Evolutionary conservation across 2,797 vertebrate species (phyloP).

Genomic region (Helarctos malayanus): DNA sequence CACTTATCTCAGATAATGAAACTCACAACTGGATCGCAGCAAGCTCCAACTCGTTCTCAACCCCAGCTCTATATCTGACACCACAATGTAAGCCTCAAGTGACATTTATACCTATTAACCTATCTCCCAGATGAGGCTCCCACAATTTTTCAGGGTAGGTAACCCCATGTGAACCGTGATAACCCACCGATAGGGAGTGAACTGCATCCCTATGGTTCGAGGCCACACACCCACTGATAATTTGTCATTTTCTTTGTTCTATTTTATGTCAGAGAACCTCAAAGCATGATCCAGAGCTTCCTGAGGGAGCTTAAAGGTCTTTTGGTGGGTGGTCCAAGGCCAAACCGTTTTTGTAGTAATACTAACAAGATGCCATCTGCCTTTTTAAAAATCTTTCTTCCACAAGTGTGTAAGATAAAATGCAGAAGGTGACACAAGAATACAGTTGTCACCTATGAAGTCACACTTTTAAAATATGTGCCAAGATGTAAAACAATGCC

Average conservation of each 20-base stretch:
- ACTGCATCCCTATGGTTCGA: neutral
- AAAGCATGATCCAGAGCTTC: neutral
- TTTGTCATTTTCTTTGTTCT: conserved; percentile 23
- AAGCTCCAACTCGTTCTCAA: neutral
- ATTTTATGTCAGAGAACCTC: neutral
- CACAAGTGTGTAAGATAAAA: neutral
- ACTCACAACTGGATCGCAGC: neutral
- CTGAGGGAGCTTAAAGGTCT: neutral
- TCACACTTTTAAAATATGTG: conserved; percentile 4
- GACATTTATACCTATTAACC: neutral
- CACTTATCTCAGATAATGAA: neutral
- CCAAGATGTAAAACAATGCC: neutral
- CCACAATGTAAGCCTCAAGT: neutral
- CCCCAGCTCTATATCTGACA: neutral
- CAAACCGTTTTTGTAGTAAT: neutral
- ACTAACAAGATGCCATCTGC: neutral
- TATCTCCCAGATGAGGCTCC: neutral
- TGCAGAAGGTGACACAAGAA: neutral
- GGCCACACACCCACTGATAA: neutral
- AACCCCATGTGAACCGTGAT: neutral
- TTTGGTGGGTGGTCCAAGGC: neutral
- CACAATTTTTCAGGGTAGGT: neutral
- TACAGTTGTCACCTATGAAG: neutral
- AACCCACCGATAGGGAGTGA: neutral
- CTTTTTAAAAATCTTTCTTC: conserved; percentile 29